phyloP scores from a whole-genome alignment of 2,797 vertebrate species.

The Tamandua tetradactyla region DNA sequence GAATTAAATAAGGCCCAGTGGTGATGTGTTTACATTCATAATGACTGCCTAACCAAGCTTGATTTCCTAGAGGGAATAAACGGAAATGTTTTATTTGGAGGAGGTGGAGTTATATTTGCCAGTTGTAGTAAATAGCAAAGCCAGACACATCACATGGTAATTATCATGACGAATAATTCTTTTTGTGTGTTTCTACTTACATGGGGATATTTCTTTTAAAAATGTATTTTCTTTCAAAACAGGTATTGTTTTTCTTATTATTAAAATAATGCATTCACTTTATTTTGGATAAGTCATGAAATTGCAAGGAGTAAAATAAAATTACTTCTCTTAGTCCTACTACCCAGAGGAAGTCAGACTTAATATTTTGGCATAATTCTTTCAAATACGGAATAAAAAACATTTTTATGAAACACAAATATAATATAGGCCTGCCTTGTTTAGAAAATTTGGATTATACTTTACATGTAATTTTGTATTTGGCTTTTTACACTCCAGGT shows the following conservation, averaged over 20 bases:
- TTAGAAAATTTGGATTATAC: not conserved
- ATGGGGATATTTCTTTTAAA: constrained; percentile 41
- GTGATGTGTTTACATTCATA: not conserved
- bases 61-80: constrained; percentile 46
- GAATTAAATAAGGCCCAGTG: not conserved
- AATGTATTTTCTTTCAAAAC: not conserved
- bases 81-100: not conserved
- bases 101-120: not conserved
- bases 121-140: constrained; percentile 23
- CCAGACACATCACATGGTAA: not conserved
- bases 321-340: not conserved
- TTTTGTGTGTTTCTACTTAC: not conserved
- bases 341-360: not conserved
- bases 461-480: constrained; percentile 1
- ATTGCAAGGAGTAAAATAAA: not conserved
- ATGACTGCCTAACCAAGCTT: not conserved
- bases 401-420: not conserved
- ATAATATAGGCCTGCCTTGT: not conserved
- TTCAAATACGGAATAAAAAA: not conserved
- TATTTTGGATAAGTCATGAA: constrained; percentile 14
- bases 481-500: not conserved
- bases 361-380: constrained; percentile 1
- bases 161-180: not conserved
- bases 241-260: not conserved
- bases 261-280: not conserved